Evolutionary conservation across 2,113 vertebrate species (phyloP).

Genomic region (Eupsittula cactorum): DNA sequence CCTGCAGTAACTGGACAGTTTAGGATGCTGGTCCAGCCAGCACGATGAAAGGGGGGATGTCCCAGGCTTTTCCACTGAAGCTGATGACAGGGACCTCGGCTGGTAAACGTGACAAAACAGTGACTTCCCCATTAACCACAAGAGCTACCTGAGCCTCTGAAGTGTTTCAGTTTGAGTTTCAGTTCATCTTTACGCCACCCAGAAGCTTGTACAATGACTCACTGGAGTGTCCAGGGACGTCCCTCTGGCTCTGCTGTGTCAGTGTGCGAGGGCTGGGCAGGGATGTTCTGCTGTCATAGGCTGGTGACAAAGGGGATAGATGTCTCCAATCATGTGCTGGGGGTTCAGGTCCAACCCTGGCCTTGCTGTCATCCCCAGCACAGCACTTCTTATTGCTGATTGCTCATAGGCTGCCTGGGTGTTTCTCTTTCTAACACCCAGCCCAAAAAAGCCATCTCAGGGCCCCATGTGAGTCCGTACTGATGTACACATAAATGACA

Average conservation of each 20-base stretch:
- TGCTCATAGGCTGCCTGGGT: not conserved
- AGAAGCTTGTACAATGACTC: not conserved
- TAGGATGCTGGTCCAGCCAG: not conserved
- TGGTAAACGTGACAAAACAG: not conserved
- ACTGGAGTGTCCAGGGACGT: not conserved
- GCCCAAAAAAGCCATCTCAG: not conserved
- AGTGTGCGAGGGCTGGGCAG: not conserved
- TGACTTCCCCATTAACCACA: not conserved
- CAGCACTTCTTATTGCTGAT: not conserved
- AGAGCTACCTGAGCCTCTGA: not conserved
- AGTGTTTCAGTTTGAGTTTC: not conserved
- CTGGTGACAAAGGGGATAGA: not conserved
- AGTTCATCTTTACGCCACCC: not conserved
- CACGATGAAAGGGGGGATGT: not conserved
- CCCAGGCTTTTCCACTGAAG: not conserved
- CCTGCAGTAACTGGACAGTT: not conserved
- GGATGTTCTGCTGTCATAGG: not conserved
- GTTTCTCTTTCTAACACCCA: not conserved
- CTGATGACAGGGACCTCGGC: not conserved
- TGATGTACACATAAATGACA: not conserved
- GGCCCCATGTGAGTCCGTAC: rapidly evolving
- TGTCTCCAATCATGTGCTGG: not conserved
- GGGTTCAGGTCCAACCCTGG: not conserved
- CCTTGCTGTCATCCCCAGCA: not conserved
- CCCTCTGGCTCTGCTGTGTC: not conserved